Conservation (phyloP, 2,113 vertebrate species). For the Nannospalax galili region DNA sequence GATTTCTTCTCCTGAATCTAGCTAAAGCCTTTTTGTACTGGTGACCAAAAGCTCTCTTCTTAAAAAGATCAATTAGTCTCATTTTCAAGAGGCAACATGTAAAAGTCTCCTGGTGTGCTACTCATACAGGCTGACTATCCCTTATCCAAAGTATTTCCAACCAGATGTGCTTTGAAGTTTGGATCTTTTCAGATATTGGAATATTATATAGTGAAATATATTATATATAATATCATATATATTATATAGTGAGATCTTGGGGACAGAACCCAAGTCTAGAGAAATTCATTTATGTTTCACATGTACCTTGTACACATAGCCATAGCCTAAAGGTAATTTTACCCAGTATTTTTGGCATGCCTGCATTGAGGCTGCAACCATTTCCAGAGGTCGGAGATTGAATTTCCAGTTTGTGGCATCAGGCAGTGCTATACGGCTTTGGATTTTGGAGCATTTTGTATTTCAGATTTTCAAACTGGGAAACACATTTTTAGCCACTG, state of each 20-base stretch:
- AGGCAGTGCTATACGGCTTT: not conserved
- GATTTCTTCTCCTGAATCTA: slow-evolving; percentile 13
- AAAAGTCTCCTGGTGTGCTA: not conserved
- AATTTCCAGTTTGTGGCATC: not conserved
- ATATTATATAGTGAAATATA: not conserved
- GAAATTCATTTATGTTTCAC: not conserved
- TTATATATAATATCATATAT: no score
- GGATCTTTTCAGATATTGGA: not conserved
- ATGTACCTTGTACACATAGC: not conserved
- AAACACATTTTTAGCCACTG: not conserved
- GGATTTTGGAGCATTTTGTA: not conserved
- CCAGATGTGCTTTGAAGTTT: not conserved
- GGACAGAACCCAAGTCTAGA: not conserved
- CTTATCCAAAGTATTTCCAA: not conserved
- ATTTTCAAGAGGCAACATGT: slow-evolving; percentile 23
- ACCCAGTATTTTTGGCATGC: not conserved
- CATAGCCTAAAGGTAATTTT: not conserved
- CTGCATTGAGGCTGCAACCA: not conserved
- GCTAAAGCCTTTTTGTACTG: not conserved
- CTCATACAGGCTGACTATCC: no score
- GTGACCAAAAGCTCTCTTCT: slow-evolving; percentile 27
- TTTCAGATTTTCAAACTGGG: not conserved
- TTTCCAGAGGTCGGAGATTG: not conserved
- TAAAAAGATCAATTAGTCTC: slow-evolving; percentile 21
- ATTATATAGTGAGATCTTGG: not conserved